Conservation (phyloP, 2,888 invertebrate species). For the Spilosoma lubricipeda region DNA sequence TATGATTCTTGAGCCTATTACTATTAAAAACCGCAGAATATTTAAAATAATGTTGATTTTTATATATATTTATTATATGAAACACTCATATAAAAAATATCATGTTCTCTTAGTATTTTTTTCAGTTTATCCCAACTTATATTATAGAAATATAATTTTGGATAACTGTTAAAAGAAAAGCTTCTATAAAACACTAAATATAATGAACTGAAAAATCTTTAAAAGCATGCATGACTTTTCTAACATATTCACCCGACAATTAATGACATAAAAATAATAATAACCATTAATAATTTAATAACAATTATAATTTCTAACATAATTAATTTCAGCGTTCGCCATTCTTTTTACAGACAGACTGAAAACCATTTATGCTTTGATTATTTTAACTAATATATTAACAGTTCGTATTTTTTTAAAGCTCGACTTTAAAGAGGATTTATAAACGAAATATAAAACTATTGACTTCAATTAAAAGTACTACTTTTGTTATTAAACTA, state of each 20-base stretch:
- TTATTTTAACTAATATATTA: background rate
- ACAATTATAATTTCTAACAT: too few relatives aligned
- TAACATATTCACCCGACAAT: background rate
- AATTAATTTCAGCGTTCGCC: background rate
- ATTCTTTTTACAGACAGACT: background rate
- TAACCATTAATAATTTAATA: too few relatives aligned
- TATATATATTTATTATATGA: too few relatives aligned
- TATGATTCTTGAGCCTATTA: background rate
- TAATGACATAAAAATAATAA: too few relatives aligned
- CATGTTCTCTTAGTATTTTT: conserved; percentile 14
- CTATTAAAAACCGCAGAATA: background rate
- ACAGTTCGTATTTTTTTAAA: too few relatives aligned
- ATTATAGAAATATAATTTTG: conserved; percentile 28
- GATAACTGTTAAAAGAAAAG: conserved; percentile 27
- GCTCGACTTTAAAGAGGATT: too few relatives aligned
- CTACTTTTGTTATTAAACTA: too few relatives aligned
- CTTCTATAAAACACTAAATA: conserved; percentile 21
- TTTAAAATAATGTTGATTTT: background rate
- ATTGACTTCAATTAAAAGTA: too few relatives aligned
- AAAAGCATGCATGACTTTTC: conserved; percentile 14
- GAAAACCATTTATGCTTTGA: background rate
- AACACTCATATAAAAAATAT: too few relatives aligned
- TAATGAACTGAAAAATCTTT: conserved; percentile 2
- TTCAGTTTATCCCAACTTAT: conserved; percentile 19
- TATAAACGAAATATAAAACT: too few relatives aligned